Evolutionary conservation across 2,113 vertebrate species (phyloP), one percentile per base, ranked within the genome.

Genomic region (Hydrochoerus hydrochaeris): DNA sequence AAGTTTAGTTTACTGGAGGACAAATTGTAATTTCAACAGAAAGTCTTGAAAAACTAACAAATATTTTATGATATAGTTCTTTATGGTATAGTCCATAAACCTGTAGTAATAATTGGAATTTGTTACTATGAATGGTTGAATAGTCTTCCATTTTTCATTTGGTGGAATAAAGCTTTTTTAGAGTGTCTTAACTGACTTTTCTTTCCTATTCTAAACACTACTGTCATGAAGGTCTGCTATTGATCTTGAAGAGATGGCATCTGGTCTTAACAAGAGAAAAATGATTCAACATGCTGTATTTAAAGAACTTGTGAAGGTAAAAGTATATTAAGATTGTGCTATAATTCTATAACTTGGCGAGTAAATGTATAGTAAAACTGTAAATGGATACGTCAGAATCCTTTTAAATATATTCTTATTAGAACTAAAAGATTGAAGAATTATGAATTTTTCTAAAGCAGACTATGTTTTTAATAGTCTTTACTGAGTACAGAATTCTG

Each of bases 261-360:
- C 99, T 88, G 99, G 99, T 91, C 99, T 99, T 96, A 99, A 99
- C 98, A 99, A 99, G 98, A 99, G 99, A 95, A 99, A 99, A 98
- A 99, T 99, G 99, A 99, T 99, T 97, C 99, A 99, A 97, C 99
- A 99, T 95, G 99, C 99, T 49, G 99, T 99, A 92, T 99, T 99
- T 98, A 99, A 99, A 97, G 99, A 99, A 97, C 99, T 99, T 63
- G 99, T 99, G 90, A 99, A 99, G 99, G 99, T 99, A 98, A 97
- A 96, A 96, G 38, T 95, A 84, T 75, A 67, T 65, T 85, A 93
- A 58, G 32, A 73, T 32, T 96, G 3, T 90, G 10, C 87, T 94
- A 2, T 94, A 35, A 67, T 90, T 96, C 30, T 73, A 0, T 94
- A 58, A 71, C 11, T 94, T 24, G 57, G 24, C 32, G 62, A 17